These are phyloP conservation scores for Cydia amplana DNA, from an alignment of 1,140 invertebrate species.

Conservation along the genomic window DNA sequence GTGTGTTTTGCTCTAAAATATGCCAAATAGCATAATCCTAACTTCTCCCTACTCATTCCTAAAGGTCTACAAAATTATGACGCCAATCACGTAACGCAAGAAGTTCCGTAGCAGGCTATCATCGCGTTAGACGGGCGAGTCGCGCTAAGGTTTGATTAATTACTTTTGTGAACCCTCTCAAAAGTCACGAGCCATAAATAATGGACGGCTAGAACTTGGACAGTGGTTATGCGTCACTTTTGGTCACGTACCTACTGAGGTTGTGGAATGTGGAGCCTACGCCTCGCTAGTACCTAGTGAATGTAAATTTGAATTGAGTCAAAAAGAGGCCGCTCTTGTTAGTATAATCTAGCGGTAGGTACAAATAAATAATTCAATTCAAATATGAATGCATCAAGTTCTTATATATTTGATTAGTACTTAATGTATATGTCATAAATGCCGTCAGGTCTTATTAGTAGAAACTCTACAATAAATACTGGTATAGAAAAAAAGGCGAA, in stretches of 20 bases:
- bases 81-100: constrained; percentile 27
- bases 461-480: no score
- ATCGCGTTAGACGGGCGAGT: constrained; percentile 12
- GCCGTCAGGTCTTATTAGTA: no score
- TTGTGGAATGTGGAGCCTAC: neutral
- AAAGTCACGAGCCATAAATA: constrained; percentile 26
- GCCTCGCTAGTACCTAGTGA: neutral
- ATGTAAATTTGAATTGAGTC: neutral
- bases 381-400: no score
- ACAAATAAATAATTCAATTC: no score
- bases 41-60: neutral
- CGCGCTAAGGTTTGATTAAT: constrained; percentile 23
- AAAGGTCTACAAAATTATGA: constrained; percentile 18
- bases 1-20: neutral
- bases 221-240: constrained; percentile 22
- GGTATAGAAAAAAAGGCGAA: no score
- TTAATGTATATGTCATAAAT: no score
- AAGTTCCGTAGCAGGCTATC: constrained; percentile 16
- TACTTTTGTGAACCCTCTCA: constrained; percentile 25
- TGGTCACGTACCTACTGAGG: neutral
- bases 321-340: neutral
- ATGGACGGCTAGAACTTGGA: constrained; percentile 20
- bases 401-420: no score
- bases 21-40: neutral
- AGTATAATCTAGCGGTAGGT: no score